Percentiles rank a stretch among this genome's conserved stretches.
phyloP scores from a whole-genome alignment of 2,113 vertebrate species.

The Platycercus adscitus region DNA sequence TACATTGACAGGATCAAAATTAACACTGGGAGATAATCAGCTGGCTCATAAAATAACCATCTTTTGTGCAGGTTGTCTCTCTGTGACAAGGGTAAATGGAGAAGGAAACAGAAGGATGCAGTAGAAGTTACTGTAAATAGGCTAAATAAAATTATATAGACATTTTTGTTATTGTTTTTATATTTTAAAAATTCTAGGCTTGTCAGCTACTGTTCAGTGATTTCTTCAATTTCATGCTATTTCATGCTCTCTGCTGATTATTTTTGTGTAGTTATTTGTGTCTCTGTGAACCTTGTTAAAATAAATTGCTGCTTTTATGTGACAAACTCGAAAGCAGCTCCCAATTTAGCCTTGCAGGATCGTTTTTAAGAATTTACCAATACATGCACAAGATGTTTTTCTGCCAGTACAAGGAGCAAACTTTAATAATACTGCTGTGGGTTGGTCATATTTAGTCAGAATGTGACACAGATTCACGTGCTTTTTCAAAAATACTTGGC shows the following conservation, averaged over 20 bases:
- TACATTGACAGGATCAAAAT: neutral
- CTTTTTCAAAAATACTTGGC: neutral
- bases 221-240: constrained; percentile 39
- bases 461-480: neutral
- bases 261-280: neutral
- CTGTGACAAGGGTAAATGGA: neutral
- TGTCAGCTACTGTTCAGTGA: neutral
- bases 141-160: neutral
- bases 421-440: neutral
- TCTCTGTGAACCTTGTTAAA: constrained; percentile 47
- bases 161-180: neutral
- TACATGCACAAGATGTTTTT: neutral
- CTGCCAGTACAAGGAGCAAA: neutral
- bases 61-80: neutral
- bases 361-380: neutral
- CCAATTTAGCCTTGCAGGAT: constrained; percentile 1
- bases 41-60: neutral
- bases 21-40: constrained; percentile 1
- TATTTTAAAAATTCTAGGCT: neutral
- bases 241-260: constrained; percentile 40
- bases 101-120: neutral
- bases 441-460: neutral
- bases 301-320: constrained; percentile 52
- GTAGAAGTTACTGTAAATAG: neutral
- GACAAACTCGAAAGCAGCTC: constrained; percentile 5